phyloP scores from a whole-genome alignment of 2,113 vertebrate genomes.

The Crotalus tigris region DNA sequence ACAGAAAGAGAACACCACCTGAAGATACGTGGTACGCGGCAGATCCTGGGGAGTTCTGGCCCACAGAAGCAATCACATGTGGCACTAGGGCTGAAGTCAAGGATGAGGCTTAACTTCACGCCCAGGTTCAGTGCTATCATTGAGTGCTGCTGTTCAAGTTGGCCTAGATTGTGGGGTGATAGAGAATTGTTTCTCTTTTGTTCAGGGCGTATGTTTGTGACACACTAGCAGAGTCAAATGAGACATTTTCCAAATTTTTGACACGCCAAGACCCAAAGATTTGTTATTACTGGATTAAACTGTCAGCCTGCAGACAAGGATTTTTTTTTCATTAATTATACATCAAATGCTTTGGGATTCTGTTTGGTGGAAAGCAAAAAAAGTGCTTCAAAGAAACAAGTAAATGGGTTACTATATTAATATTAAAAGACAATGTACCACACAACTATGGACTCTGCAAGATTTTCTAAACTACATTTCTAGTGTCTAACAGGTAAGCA shows the following conservation, averaged over 20 bases:
- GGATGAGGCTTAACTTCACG: not conserved
- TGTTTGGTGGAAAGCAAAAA: not conserved
- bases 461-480: slow-evolving; percentile 29
- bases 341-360: not conserved
- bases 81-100: not conserved
- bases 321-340: not conserved
- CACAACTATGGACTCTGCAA: not conserved
- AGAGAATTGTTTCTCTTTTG: not conserved
- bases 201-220: not conserved
- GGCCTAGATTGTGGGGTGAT: not conserved
- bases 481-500: slow-evolving; percentile 18
- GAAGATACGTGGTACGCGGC: too few species aligned
- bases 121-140: not conserved
- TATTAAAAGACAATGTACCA: not conserved
- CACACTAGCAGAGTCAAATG: not conserved
- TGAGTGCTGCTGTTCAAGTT: not conserved
- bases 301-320: not conserved
- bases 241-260: not conserved
- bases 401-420: not conserved
- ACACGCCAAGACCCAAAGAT: not conserved
- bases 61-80: too few species aligned
- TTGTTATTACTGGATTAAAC: not conserved
- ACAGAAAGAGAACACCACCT: not conserved
- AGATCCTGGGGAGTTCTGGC: too few species aligned
- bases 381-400: not conserved